Conservation (phyloP, 1,140 invertebrate genomes). For the Pteromalus puparum region DNA sequence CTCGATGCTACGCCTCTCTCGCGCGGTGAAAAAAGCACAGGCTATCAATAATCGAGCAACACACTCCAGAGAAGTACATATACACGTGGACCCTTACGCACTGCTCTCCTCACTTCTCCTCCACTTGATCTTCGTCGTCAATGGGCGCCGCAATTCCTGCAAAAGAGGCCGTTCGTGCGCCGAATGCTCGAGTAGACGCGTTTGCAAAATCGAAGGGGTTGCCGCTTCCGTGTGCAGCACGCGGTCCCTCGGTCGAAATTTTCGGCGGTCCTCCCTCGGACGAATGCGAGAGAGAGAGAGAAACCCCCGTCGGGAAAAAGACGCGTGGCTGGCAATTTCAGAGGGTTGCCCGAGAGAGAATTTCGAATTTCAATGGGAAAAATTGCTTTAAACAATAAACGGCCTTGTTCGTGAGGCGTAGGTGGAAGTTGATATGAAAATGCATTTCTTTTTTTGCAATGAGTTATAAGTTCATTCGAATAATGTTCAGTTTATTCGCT, state of each 20-base stretch:
- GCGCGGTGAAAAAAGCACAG: not conserved
- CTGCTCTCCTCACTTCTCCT: not conserved
- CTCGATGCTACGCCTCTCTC: not conserved
- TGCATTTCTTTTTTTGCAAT: too few relatives aligned
- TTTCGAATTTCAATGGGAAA: not conserved
- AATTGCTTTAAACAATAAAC: conserved; percentile 5
- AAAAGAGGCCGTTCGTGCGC: conserved; percentile 43
- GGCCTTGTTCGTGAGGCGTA: not conserved
- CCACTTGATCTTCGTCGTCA: conserved; percentile 22
- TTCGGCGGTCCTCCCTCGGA: not conserved
- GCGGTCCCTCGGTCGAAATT: not conserved
- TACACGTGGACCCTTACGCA: not conserved
- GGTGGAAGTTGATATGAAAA: too few relatives aligned
- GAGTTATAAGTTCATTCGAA: too few relatives aligned
- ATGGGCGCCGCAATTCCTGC: conserved; percentile 24
- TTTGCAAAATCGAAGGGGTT: conserved; percentile 23
- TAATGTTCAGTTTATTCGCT: too few relatives aligned
- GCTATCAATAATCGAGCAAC: conserved; percentile 42
- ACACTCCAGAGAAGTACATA: conserved; percentile 9
- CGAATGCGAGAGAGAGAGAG: not conserved
- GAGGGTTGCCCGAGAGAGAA: not conserved
- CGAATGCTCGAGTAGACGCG: conserved; percentile 15
- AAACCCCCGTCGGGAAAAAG: not conserved
- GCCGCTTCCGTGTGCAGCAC: not conserved
- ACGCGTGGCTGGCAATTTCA: not conserved